Evolutionary conservation across 2,113 vertebrate species (phyloP).

Genomic region (Terrapene triunguis): DNA sequence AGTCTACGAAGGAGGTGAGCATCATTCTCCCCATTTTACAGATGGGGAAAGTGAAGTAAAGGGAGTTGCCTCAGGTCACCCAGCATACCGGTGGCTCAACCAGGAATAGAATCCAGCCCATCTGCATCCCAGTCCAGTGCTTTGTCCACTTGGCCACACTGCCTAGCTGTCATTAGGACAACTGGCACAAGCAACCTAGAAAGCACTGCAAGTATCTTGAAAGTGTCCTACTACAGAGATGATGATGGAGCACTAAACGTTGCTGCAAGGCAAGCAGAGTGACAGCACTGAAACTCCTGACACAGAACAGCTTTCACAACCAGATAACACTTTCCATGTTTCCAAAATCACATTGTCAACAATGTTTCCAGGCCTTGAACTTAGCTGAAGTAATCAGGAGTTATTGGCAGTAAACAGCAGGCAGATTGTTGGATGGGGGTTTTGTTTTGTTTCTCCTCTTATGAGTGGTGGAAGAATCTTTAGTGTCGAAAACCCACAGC

Average conservation of each 20-base stretch:
- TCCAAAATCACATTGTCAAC: slow-evolving; percentile 89
- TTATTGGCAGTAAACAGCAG: slow-evolving; percentile 83
- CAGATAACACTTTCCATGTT: slow-evolving; percentile 83
- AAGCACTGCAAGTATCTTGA: slow-evolving; percentile 65
- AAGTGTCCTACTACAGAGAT: slow-evolving; percentile 56
- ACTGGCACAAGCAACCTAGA: slow-evolving; percentile 49
- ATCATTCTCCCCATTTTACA: background rate
- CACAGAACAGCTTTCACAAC: slow-evolving; percentile 80
- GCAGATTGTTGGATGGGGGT: slow-evolving; percentile 24
- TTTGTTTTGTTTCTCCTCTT: slow-evolving; percentile 13
- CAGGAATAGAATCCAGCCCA: background rate
- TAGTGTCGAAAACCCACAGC: background rate
- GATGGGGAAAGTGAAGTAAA: background rate
- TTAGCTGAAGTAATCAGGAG: slow-evolving; percentile 88
- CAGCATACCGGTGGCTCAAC: background rate
- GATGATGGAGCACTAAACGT: slow-evolving; percentile 69
- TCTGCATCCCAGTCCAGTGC: background rate
- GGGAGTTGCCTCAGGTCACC: background rate
- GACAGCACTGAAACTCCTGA: slow-evolving; percentile 75
- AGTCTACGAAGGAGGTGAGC: background rate
- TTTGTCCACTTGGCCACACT: background rate
- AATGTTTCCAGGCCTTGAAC: slow-evolving; percentile 80
- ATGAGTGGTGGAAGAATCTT: slow-evolving; percentile 25
- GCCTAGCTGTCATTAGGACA: background rate
- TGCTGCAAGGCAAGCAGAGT: slow-evolving; percentile 64